Base-by-base conservation (phyloP, 1,140 invertebrate species). In the Euglossa dilemma region DNA sequence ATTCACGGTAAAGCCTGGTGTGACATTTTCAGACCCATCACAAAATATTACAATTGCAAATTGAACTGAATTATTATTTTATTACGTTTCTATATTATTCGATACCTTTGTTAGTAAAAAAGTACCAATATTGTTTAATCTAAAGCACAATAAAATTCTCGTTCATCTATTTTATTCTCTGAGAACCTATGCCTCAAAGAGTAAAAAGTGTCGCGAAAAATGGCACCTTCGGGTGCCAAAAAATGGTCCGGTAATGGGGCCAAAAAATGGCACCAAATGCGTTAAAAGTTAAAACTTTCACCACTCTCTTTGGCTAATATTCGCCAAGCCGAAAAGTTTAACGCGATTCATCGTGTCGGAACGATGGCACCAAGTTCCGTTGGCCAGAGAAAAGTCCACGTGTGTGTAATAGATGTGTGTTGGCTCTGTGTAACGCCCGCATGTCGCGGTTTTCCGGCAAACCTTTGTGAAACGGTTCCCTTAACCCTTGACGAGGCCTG, bases 401-500 rank as follows among this genome's bases (percentile, higher is more conserved):
- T 14, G 12, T 18, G 12, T 18, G 43, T n/a, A n/a, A n/a, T n/a
- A n/a, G n/a, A n/a, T 25, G 67, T 14, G 14, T 7, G 45, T 52
- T 14, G 23, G 20, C 36, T 18, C 18, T 28, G 23, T 45, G 67
- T 71, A 47, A 56, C 50, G 72, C 61, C 70, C 73, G 45, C 66
- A 57, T 69, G 74, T 72, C 54, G 76, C 66, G 69, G 77, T 81
- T 80, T 85, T 57, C 74, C 6, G 63, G 11, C 59, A 16, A 71
- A 85, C 72, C 85, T 87, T 85, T 87, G 85, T 85, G 57, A 47
- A 57, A 50, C 43, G 43, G 61, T 43, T 70, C 56, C 66, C 59
- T 83, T 57, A 28, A 83, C 61, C 56, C 73, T 85, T 43, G 61
- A 77, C 71, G 75, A 63, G 67, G 70, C 11, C 20, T 74, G 71